These are phyloP conservation scores for Ochropacha duplaris DNA, from an alignment of 2,888 invertebrate species.

Conservation along the genomic window DNA sequence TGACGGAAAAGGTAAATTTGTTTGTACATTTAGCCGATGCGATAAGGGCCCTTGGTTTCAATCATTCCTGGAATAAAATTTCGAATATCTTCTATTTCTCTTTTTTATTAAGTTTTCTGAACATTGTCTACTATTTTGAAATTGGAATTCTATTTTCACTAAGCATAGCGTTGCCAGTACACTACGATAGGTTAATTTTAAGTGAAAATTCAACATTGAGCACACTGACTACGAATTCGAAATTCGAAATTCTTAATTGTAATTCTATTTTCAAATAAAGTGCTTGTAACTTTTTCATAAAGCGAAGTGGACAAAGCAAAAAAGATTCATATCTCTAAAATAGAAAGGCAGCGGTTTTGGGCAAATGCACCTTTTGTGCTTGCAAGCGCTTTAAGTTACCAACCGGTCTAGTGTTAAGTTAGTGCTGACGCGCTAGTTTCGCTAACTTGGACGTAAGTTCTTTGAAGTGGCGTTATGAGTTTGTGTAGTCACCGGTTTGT, in stretches of 20 bases:
- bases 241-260: not conserved
- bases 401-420: not conserved
- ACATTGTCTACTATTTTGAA: constrained; percentile 13
- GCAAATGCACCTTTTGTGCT: not conserved
- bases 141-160: not conserved
- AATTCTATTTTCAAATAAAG: not conserved
- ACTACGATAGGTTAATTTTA: not conserved
- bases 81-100: constrained; percentile 47
- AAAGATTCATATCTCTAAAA: not conserved
- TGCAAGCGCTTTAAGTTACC: not conserved
- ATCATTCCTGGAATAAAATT: constrained; percentile 59
- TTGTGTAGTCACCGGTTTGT: not conserved
- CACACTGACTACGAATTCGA: not conserved
- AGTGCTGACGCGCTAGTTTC: constrained; percentile 1
- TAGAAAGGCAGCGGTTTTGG: not conserved
- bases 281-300: constrained; percentile 1
- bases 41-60: constrained; percentile 57
- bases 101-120: constrained; percentile 46
- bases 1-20: constrained; percentile 17
- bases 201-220: not conserved
- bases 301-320: not conserved
- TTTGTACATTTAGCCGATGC: constrained; percentile 36
- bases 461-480: constrained; percentile 1
- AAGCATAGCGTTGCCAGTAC: not conserved
- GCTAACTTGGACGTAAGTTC: not conserved